phyloP scores from a whole-genome alignment of 2,888 invertebrate species.

The Tipula confusa region DNA sequence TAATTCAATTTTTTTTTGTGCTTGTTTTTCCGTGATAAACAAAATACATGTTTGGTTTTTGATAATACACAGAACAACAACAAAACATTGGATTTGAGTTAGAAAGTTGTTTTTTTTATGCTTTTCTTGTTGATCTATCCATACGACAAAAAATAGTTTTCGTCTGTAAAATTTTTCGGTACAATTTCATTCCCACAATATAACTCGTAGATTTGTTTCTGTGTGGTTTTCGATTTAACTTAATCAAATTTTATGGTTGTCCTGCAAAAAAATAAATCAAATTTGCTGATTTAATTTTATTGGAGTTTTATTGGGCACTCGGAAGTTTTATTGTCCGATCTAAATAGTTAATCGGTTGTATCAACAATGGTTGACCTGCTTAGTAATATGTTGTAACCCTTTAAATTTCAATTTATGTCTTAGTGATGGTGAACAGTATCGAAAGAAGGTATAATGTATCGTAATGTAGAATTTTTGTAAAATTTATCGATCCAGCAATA shows the following conservation, averaged over 20 bases:
- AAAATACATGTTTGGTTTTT: too few species aligned
- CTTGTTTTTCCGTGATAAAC: not conserved
- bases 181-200: not conserved
- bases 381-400: too few species aligned
- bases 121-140: not conserved
- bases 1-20: not conserved
- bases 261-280: not conserved
- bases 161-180: not conserved
- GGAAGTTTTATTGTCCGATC: not conserved
- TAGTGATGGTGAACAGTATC: too few species aligned
- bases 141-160: not conserved
- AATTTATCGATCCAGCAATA: too few species aligned
- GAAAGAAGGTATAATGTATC: too few species aligned
- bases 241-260: not conserved
- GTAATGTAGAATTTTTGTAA: too few species aligned
- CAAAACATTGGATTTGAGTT: not conserved
- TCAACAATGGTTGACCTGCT: too few species aligned
- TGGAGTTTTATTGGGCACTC: not conserved
- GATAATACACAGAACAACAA: not conserved
- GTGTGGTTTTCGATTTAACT: not conserved
- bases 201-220: too few species aligned
- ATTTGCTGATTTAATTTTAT: not conserved
- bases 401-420: too few species aligned
- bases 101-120: not conserved
- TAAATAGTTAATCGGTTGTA: not conserved